These are phyloP conservation scores for Phyllopteryx taeniolatus DNA, from an alignment of 2,113 vertebrate species.

Conservation along the genomic window DNA sequence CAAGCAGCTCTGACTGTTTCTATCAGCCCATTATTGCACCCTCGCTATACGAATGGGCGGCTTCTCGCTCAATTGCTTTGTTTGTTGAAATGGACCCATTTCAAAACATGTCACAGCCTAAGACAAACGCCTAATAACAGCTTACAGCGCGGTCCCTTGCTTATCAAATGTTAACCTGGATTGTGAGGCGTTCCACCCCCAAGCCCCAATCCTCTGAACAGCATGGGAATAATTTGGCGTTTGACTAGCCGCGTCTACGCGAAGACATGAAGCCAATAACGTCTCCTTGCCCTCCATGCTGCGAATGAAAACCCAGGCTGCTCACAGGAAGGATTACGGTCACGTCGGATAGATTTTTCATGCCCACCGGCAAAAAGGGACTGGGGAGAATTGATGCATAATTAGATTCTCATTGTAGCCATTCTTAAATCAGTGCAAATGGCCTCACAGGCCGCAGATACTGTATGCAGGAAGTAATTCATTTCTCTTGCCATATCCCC, in stretches of 20 bases:
- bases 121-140: slow-evolving; percentile 15
- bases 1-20: not conserved
- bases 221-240: slow-evolving; percentile 5
- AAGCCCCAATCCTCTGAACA: not conserved
- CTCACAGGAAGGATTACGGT: not conserved
- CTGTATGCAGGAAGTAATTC: not conserved
- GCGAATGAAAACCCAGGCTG: not conserved
- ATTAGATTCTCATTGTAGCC: not conserved
- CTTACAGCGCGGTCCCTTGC: not conserved
- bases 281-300: not conserved
- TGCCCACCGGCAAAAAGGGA: not conserved
- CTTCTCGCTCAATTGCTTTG: slow-evolving; percentile 12
- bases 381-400: not conserved
- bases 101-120: slow-evolving; percentile 46
- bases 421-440: not conserved
- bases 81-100: slow-evolving; percentile 38
- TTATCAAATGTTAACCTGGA: slow-evolving; percentile 6
- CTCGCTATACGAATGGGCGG: not conserved
- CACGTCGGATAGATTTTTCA: slow-evolving; percentile 8
- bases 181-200: not conserved
- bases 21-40: slow-evolving; percentile 8
- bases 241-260: slow-evolving; percentile 4
- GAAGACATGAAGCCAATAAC: slow-evolving; percentile 16
- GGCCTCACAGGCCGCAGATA: not conserved
- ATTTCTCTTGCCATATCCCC: not conserved